These are phyloP conservation scores for Porites cylindrica DNA, from an alignment of 92 coral and sea anemone species.

Conservation along the genomic window DNA sequence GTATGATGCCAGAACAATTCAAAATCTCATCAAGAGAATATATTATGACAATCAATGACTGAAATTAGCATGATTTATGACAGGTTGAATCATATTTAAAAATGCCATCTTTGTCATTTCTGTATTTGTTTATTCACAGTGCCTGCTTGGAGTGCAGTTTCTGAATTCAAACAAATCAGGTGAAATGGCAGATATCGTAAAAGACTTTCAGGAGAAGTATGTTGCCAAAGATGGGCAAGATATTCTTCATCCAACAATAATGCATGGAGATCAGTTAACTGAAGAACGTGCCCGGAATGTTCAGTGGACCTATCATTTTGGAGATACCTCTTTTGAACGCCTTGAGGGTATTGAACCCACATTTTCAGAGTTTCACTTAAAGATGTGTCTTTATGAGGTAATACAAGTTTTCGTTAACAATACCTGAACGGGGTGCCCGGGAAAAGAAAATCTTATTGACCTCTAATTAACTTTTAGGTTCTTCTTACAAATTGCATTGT, in stretches of 20 bases:
- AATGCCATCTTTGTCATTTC: no score
- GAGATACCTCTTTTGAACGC: background rate
- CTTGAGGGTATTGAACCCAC: slow-evolving; percentile 31
- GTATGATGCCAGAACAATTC: no score
- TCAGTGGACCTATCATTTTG: background rate
- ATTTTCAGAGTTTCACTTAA: slow-evolving; percentile 25
- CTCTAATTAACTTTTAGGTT: no score
- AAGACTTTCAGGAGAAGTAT: slow-evolving; percentile 19
- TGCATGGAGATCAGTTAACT: slow-evolving; percentile 34
- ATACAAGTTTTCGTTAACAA: no score
- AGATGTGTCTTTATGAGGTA: slow-evolving; percentile 34
- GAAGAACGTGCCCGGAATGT: slow-evolving; percentile 27
- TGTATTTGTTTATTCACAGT: background rate
- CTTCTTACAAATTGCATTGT: no score
- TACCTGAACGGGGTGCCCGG: no score
- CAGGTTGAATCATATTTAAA: no score
- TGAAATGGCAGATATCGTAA: slow-evolving; percentile 37
- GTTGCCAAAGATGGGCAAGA: slow-evolving; percentile 5
- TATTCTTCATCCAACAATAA: slow-evolving; percentile 16
- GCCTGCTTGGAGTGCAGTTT: slow-evolving; percentile 36
- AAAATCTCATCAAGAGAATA: no score
- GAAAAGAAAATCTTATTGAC: no score
- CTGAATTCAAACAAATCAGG: slow-evolving; percentile 46
- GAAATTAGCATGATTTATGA: no score
- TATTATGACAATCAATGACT: no score